Percentiles rank a stretch among this genome's conserved stretches.
phyloP scores from a whole-genome alignment of 2,888 invertebrate species.

The Corbicula japonica region DNA sequence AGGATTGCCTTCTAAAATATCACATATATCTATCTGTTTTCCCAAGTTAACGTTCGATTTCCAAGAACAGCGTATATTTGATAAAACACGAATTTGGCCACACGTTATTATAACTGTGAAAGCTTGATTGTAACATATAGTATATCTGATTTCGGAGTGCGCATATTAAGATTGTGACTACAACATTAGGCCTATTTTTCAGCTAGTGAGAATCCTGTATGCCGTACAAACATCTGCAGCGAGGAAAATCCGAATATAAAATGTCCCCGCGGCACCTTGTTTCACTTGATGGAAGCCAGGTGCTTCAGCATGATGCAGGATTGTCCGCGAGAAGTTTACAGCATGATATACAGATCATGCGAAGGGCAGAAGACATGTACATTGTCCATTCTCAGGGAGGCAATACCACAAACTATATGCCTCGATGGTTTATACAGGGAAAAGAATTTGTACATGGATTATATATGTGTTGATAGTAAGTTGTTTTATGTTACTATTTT shows the following conservation, averaged over 20 bases:
- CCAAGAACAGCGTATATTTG: no score
- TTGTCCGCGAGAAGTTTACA: slow-evolving; percentile 60
- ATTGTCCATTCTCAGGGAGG: slow-evolving; percentile 43
- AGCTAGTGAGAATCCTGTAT: slow-evolving; percentile 53
- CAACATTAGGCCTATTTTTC: slow-evolving; percentile 21
- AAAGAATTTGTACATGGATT: slow-evolving; percentile 69
- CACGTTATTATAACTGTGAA: no score
- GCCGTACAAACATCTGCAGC: slow-evolving; percentile 71
- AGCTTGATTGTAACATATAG: no score
- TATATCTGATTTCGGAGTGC: no score
- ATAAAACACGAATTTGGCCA: no score
- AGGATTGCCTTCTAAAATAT: no score
- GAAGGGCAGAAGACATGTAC: slow-evolving; percentile 64
- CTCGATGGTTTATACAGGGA: slow-evolving; percentile 42
- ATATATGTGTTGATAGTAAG: slow-evolving; percentile 72
- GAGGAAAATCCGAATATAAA: slow-evolving; percentile 55
- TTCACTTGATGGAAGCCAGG: slow-evolving; percentile 61
- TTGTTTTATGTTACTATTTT: no score
- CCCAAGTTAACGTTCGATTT: no score
- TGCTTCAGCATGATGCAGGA: slow-evolving; percentile 62
- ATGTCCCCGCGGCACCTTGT: slow-evolving; percentile 59
- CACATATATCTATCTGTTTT: no score
- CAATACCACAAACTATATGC: slow-evolving; percentile 58
- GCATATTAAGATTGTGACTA: no score
- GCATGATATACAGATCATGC: slow-evolving; percentile 66